phyloP scores from a whole-genome alignment of 1,140 invertebrate species.

The Lethocerus indicus region DNA sequence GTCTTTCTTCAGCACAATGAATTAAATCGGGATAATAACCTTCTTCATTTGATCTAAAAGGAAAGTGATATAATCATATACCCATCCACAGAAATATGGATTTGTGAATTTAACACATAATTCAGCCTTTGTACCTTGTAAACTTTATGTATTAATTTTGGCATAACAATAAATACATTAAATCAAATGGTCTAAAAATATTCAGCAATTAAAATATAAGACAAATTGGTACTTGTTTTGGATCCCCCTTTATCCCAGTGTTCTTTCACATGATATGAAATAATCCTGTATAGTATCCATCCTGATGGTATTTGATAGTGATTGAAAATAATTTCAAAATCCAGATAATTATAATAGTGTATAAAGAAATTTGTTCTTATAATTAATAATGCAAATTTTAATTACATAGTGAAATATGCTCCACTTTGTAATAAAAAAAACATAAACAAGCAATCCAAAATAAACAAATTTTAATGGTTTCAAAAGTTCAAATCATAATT shows the following conservation, averaged over 20 bases:
- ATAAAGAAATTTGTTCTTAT: too few species aligned
- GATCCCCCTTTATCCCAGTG: background rate
- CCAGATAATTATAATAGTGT: too few species aligned
- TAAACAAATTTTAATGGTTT: too few species aligned
- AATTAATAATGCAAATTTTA: too few species aligned
- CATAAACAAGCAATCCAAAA: too few species aligned
- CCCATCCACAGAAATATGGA: background rate
- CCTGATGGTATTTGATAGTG: too few species aligned
- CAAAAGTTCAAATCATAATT: too few species aligned
- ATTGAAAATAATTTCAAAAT: too few species aligned
- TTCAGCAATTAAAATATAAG: background rate
- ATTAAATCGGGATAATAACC: conserved; percentile 41
- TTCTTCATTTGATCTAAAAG: conserved; percentile 44
- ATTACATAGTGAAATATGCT: too few species aligned
- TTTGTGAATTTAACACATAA: background rate
- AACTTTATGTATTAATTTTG: background rate
- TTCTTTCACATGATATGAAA: too few species aligned
- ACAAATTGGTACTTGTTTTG: background rate
- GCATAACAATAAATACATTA: background rate
- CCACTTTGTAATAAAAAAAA: too few species aligned
- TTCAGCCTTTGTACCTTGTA: background rate
- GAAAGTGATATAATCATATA: conserved; percentile 4
- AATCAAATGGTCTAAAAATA: background rate
- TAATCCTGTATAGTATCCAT: too few species aligned
- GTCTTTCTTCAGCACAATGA: conserved; percentile 31